A percentile compares a stretch with the other conserved stretches of the same genome.
phyloP scores from a whole-genome alignment of 1,140 invertebrate species.

The Drosophila hydei region DNA sequence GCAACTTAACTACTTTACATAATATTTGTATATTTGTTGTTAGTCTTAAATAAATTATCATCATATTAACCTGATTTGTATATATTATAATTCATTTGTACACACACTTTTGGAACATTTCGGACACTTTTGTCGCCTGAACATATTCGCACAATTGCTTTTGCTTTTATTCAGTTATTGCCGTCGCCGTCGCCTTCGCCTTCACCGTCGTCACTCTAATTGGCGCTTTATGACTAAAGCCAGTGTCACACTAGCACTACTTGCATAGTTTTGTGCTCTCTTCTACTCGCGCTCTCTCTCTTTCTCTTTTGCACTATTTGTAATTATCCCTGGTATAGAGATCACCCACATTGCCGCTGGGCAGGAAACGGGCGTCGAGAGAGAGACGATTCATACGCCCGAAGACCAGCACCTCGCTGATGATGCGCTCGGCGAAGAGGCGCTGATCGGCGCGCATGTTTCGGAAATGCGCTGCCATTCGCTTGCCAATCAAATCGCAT shows the following conservation, averaged over 20 bases:
- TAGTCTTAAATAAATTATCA: no score
- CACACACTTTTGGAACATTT: background rate
- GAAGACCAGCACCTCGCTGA: constrained; percentile 64
- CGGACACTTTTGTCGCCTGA: constrained; percentile 28
- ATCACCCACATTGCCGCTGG: constrained; percentile 19
- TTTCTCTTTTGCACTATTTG: constrained; percentile 11
- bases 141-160: constrained; percentile 5
- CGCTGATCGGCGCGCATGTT: constrained; percentile 67
- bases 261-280: background rate
- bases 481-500: constrained; percentile 62
- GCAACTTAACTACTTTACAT: background rate
- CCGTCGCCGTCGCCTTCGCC: constrained; percentile 10
- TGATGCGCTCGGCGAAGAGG: constrained; percentile 66
- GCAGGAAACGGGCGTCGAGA: constrained; percentile 50
- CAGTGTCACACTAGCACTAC: constrained; percentile 4
- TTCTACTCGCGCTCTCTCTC: background rate
- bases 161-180: constrained; percentile 22
- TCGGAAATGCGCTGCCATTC: constrained; percentile 69
- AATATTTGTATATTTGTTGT: background rate
- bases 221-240: constrained; percentile 31
- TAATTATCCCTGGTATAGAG: constrained; percentile 9
- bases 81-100: background rate
- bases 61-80: background rate
- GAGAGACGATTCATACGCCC: constrained; percentile 67
- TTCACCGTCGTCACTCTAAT: constrained; percentile 25